These are phyloP conservation scores for Melitaea athalia DNA, from an alignment of 2,888 invertebrate genomes.

Conservation along the genomic window DNA sequence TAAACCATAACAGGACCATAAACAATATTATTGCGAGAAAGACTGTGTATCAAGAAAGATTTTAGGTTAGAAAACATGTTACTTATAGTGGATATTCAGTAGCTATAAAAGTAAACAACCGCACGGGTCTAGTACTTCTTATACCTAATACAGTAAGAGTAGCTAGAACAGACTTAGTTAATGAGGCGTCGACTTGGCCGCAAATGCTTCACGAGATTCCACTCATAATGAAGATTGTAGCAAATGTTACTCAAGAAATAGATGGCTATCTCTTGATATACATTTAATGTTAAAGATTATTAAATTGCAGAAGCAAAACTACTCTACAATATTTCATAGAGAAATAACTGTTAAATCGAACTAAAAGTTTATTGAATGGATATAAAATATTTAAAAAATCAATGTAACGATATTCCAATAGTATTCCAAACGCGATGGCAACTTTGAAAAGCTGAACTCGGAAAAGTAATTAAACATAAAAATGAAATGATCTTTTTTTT, in stretches of 20 bases:
- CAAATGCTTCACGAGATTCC: slow-evolving; percentile 33
- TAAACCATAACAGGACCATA: no score
- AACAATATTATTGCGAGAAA: no score
- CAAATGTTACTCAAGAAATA: slow-evolving; percentile 34
- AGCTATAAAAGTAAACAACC: not conserved
- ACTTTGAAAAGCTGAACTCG: slow-evolving; percentile 23
- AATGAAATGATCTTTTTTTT: slow-evolving; percentile 15
- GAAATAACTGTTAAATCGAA: no score
- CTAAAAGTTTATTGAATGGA: not conserved
- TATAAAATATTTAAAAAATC: slow-evolving; percentile 11
- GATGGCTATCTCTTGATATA: slow-evolving; percentile 12
- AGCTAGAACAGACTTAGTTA: slow-evolving; percentile 36
- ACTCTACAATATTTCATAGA: no score
- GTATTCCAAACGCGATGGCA: slow-evolving; percentile 13
- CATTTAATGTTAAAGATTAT: not conserved
- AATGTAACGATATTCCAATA: slow-evolving; percentile 12
- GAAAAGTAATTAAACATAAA: slow-evolving; percentile 28
- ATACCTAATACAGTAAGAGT: slow-evolving; percentile 11
- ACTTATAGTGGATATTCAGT: not conserved
- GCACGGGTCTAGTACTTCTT: no score
- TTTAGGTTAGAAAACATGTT: not conserved
- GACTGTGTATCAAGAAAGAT: not conserved
- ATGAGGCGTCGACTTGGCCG: slow-evolving; percentile 35
- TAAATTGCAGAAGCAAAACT: no score
- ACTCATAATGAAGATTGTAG: slow-evolving; percentile 30